phyloP scores from a whole-genome alignment of 1,140 invertebrate genomes.

The Sesamia nonagrioides region DNA sequence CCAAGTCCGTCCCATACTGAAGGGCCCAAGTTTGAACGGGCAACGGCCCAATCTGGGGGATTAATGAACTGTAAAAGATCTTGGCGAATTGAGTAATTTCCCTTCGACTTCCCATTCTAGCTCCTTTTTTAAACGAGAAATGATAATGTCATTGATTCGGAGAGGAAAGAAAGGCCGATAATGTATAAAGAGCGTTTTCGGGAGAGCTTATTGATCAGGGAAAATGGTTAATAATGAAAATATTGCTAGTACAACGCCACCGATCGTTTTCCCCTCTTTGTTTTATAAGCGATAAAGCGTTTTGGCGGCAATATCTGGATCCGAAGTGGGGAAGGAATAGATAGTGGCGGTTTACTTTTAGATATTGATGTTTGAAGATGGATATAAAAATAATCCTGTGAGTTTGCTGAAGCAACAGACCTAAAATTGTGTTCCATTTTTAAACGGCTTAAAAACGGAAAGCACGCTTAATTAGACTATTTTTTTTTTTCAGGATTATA shows the following conservation, averaged over 20 bases:
- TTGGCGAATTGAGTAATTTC: constrained; percentile 78
- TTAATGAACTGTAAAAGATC: constrained; percentile 82
- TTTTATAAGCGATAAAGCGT: neutral
- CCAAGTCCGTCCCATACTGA: constrained; percentile 61
- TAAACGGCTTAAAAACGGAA: too few relatives aligned
- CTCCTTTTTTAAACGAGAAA: constrained; percentile 58
- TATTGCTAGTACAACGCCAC: constrained; percentile 30
- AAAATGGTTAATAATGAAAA: constrained; percentile 46
- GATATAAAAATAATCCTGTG: too few relatives aligned
- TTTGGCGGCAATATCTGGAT: neutral
- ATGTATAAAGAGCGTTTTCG: constrained; percentile 39
- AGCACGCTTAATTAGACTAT: too few relatives aligned
- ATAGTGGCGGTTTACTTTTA: neutral
- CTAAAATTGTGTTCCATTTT: too few relatives aligned
- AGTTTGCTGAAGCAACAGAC: too few relatives aligned
- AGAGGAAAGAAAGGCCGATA: constrained; percentile 26
- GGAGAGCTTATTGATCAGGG: constrained; percentile 30
- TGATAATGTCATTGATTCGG: constrained; percentile 59
- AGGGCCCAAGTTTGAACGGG: constrained; percentile 66
- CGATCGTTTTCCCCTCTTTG: constrained; percentile 10
- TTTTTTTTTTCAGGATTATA: too few relatives aligned
- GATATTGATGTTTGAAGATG: neutral
- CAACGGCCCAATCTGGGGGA: constrained; percentile 71
- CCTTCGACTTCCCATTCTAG: constrained; percentile 58
- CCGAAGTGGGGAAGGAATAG: neutral